Evolutionary conservation across 2,888 invertebrate genomes (phyloP).

Genomic region (Tenthredo notha): DNA sequence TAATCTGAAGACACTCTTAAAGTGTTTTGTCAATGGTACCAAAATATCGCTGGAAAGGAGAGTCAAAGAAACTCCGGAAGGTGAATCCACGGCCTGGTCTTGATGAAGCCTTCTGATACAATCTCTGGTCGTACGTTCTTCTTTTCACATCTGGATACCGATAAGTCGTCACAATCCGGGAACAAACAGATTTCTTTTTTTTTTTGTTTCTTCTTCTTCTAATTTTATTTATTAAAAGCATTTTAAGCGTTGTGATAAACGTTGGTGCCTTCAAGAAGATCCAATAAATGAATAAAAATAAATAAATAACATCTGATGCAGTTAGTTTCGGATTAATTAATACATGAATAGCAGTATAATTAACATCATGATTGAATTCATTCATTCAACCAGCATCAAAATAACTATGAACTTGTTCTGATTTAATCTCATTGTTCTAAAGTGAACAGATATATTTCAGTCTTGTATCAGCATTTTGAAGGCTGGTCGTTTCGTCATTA

Average conservation of each 20-base stretch:
- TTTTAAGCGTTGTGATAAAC: constrained; percentile 55
- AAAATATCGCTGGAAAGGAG: constrained; percentile 93
- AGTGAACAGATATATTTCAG: neutral
- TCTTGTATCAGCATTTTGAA: neutral
- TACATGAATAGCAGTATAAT: neutral
- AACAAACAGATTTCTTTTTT: constrained; percentile 66
- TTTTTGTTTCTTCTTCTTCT: constrained; percentile 51
- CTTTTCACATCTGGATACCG: constrained; percentile 73
- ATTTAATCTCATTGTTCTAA: too few relatives aligned
- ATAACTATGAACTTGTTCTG: neutral
- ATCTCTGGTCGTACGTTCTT: constrained; percentile 78
- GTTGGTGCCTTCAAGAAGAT: constrained; percentile 6
- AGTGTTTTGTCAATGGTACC: constrained; percentile 81
- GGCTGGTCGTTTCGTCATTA: neutral
- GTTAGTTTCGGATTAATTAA: constrained; percentile 25
- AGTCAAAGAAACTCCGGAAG: constrained; percentile 92
- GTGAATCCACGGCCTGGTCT: constrained; percentile 83
- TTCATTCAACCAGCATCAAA: neutral
- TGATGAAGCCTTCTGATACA: constrained; percentile 74
- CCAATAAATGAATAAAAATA: constrained; percentile 1
- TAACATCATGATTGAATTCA: neutral
- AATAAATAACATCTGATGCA: constrained; percentile 52
- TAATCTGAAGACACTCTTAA: constrained; percentile 65
- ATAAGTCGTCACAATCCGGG: constrained; percentile 65
- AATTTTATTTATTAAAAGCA: constrained; percentile 60